Evolutionary conservation across 2,888 invertebrate genomes (phyloP), one percentile per base, ranked within the genome.

Genomic region (Clanis bilineata): DNA sequence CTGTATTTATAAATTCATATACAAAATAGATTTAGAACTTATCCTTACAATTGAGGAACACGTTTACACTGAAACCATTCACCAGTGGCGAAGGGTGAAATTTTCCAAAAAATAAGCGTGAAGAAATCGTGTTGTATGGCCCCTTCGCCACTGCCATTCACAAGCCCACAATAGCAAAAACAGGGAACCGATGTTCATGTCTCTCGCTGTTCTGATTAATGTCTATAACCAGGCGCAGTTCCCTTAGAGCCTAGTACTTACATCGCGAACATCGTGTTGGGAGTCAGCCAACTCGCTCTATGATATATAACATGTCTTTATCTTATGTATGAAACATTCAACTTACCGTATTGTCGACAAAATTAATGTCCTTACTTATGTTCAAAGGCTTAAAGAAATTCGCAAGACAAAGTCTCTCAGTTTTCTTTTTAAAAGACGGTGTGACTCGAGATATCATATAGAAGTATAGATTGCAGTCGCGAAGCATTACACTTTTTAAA

Each of bases 241-340:
- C 41, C 41, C 23, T 56, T 41, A 15, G 36, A 23, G n/a, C 21
- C 36, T 22, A 32, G 45, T 41, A 58, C 32, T 44, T 45, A 41
- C 58, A 21, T 22, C 47, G 25, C 45, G 47, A n/a, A 58, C 28
- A 45, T 36, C 58, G 32, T 44, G 36, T 58, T 58, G 43, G 38
- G 43, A 36, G 21, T 28, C 25, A 12, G 45, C 25, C 25, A 58
- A 58, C 18, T 45, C 18, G 18, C 43, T 18, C 51, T 15, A 51
- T 51, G 51, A 51, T 51, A 51, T 51, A 51, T 51, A 28, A 15
- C 28, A 25, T 28, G 32, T 32, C 51, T 51, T 51, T 51, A 45
- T 25, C 45, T 45, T n/a, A 18, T 51, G 32, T 51, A 32, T 51
- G 28, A 51, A 51, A 21, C 28, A 51, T 32, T 18, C 28, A 45